Evolutionary conservation across 2,797 vertebrate species (phyloP), one percentile per base, ranked within the genome.

Genomic region (Phylloscopus collybita): DNA sequence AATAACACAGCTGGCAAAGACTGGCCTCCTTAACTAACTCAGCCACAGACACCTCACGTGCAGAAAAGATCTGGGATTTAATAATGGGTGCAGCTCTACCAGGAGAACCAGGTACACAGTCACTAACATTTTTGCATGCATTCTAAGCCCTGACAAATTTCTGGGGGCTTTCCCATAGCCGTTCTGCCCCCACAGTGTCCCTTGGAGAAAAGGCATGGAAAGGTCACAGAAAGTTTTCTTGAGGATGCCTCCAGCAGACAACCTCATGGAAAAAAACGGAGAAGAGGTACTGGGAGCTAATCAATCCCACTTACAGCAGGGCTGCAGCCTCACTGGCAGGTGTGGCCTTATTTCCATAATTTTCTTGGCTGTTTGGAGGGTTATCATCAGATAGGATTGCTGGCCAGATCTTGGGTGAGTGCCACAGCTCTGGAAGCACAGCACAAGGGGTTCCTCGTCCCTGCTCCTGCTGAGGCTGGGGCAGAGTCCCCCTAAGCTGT

Each of bases 111-210:
- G 18, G 19, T n/a, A 49, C 14, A 30, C 9, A 10, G 10, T 56
- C 8, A 12, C 18, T 73, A 74, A 71, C 4, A 47, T 50, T 67
- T 82, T 23, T 87, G 4, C 26, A 42, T 30, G 30, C 25, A 44
- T 71, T 65, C 69, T 86, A 74, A 69, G 67, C 12, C 30, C 38
- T 72, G 30, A 17, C 9, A 90, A 54, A 79, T 54, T 90, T 79
- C 20, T 13, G 7, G 42, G 78, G 27, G 51, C n/a, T 49, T 86
- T 60, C 6, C 18, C 0, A 0, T 25, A 69, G 61, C 22, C 1
- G 0, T 62, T 69, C 38, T 73, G 25, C 29, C 27, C 32, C 30
- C 4, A 7, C 1, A 73, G 32, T 3, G 2, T 88, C 59, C 66
- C 40, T 72, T 69, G 44, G 47, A 81, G 54, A 16, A 53, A 80